Evolutionary conservation across 2,888 invertebrate genomes (phyloP), one percentile per base, ranked within the genome.

Genomic region (Achlya flavicornis): DNA sequence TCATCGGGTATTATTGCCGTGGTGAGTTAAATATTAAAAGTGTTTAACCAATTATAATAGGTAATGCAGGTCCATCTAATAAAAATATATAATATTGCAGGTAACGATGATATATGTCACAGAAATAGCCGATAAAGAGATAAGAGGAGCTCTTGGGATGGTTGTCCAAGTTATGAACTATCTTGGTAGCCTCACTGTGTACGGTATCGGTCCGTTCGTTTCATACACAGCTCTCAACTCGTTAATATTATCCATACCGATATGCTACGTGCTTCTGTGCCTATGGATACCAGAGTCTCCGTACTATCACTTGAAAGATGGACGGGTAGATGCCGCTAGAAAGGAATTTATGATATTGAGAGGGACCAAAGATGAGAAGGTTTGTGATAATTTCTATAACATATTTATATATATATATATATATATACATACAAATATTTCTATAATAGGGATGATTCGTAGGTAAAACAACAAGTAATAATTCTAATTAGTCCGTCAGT

Each of bases 281-380:
- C 67, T 88, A 8, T 95, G 95, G 94, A 92, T 95, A 83, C 95
- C 95, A 0, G 95, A 95, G 74, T 95, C 95, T 0, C 95, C 95
- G 1, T 95, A 95, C 71, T 95, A 92, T 72, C 87, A 95, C 59
- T 80, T 96, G 48, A 95, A 94, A 80, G 91, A 92, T 65, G 94
- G 92, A 1, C 85, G 92, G 38, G 74, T 90, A 4, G 89, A 87
- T 2, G 90, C 91, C 0, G 95, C 95, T 0, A 90, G 84, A 69
- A 88, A 84, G 46, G 91, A 88, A 64, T 89, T 94, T 57, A 84
- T 85, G 75, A 79, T 79, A 53, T 72, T 95, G 14, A 94, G 92
- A 70, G 92, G 94, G 32, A 86, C 88, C 60, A 84, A 80, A 12
- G 87, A 92, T 78, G 87, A 88, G 68, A 89, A 87, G 86, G 94